A percentile compares a stretch with the other conserved stretches of the same genome.
Evolutionary conservation across 2,888 invertebrate genomes (phyloP).

Genomic region (Archips xylosteana): DNA sequence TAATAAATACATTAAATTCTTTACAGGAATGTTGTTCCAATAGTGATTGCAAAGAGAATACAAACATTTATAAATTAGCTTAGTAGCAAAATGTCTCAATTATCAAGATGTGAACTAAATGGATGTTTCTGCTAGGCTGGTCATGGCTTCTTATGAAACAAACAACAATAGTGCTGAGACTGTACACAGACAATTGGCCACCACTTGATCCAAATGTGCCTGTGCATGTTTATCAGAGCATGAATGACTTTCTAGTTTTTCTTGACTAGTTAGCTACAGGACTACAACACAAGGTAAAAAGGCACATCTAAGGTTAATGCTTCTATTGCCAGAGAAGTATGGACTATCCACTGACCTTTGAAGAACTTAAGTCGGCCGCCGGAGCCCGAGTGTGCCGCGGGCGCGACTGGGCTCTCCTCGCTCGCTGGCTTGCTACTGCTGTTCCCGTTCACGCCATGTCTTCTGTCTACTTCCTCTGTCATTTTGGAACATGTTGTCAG

Average conservation of each 20-base stretch:
- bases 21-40: neutral
- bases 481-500: conserved; percentile 90
- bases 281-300: conserved; percentile 22
- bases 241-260: conserved; percentile 83
- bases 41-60: neutral
- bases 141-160: conserved; percentile 71
- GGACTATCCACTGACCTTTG: conserved; percentile 85
- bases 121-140: conserved; percentile 69
- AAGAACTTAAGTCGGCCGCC: conserved; percentile 93
- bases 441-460: conserved; percentile 90
- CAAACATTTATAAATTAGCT: neutral
- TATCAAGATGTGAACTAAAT: conserved; percentile 39
- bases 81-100: neutral
- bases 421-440: conserved; percentile 84
- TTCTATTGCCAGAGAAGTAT: conserved; percentile 35
- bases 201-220: conserved; percentile 70
- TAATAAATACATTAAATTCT: neutral
- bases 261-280: conserved; percentile 38
- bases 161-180: conserved; percentile 77
- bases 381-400: conserved; percentile 77
- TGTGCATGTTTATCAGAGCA: conserved; percentile 81
- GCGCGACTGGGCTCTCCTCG: conserved; percentile 79
- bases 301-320: conserved; percentile 30
- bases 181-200: conserved; percentile 76
- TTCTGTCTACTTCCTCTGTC: conserved; percentile 89